Conservation (phyloP, 2,797 vertebrate species). For the Rousettus madagascariensis region DNA sequence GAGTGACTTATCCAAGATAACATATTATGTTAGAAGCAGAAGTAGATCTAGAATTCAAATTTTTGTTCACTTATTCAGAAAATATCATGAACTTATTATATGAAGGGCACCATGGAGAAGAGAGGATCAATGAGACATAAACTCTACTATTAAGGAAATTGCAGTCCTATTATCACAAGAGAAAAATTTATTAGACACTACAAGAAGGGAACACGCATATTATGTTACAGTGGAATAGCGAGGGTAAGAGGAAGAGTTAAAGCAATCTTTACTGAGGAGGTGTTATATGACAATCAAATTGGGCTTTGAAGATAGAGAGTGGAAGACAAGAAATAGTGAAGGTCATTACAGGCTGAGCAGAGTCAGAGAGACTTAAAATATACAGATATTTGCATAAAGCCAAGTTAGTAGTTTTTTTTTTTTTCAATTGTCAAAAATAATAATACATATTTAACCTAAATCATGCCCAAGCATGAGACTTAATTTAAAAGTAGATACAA, state of each 20-base stretch:
- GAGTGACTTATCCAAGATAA: conserved; percentile 56
- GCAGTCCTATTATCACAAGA: conserved; percentile 36
- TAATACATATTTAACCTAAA: neutral
- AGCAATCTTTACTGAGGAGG: neutral
- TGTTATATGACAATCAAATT: neutral
- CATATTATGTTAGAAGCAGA: conserved; percentile 34
- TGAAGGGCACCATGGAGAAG: conserved; percentile 11
- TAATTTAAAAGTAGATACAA: neutral
- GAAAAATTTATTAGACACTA: conserved; percentile 46
- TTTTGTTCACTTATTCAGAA: conserved; percentile 47
- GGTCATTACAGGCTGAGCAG: neutral
- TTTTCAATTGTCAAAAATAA: neutral
- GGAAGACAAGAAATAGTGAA: neutral
- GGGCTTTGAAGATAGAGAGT: neutral
- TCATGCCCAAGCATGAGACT: neutral
- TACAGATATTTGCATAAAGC: neutral
- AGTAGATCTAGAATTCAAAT: conserved; percentile 33
- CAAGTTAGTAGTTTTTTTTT: neutral
- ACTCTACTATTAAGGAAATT: conserved; percentile 58
- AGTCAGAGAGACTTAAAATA: neutral
- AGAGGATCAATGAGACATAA: conserved; percentile 58
- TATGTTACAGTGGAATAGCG: conserved; percentile 25
- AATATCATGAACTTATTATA: conserved; percentile 46
- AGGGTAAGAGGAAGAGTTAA: conserved; percentile 10
- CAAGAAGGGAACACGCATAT: conserved; percentile 11